Evolutionary conservation across 30 jellyfish, hydroid and myxozoan species (phyloP).

Genomic region (Rhopilema esculentum): DNA sequence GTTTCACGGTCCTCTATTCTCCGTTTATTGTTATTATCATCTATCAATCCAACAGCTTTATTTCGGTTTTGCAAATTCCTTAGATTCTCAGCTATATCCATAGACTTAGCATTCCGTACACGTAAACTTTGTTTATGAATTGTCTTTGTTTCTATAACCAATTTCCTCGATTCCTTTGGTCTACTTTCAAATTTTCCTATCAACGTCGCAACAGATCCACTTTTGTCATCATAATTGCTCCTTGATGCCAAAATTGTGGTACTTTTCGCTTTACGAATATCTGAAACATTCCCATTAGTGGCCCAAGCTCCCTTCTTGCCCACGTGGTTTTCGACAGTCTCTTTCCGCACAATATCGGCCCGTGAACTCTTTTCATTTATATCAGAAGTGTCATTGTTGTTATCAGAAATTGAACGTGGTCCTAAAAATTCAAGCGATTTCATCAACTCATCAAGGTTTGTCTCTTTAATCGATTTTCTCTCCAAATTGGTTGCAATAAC

Average conservation of each 20-base stretch:
- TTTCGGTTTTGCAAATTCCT: constrained; percentile 20
- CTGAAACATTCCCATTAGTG: not conserved
- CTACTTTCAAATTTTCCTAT: constrained; percentile 27
- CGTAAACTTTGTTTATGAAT: constrained; percentile 16
- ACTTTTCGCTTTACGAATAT: constrained; percentile 36
- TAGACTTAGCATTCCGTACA: constrained; percentile 13
- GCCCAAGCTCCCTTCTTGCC: not conserved
- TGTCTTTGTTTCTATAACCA: constrained; percentile 29
- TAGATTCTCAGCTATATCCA: constrained; percentile 27
- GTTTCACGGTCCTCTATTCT: constrained; percentile 12
- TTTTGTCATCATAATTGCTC: not conserved
- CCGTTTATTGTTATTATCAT: constrained; percentile 30
- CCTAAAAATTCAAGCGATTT: constrained; percentile 60
- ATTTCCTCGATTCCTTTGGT: constrained; percentile 8
- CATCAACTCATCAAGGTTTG: constrained; percentile 82
- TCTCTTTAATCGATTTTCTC: constrained; percentile 72
- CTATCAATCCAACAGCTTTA: constrained; percentile 18
- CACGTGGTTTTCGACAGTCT: not conserved
- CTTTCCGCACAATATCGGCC: not conserved
- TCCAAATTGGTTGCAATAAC: constrained; percentile 63
- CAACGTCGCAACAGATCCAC: constrained; percentile 29
- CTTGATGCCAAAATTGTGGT: constrained; percentile 11
- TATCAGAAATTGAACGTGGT: constrained; percentile 22
- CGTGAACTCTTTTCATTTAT: not conserved
- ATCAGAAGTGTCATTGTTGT: not conserved